Evolutionary conservation across 2,888 invertebrate genomes (phyloP).

Genomic region (Elaeidobius kamerunicus): DNA sequence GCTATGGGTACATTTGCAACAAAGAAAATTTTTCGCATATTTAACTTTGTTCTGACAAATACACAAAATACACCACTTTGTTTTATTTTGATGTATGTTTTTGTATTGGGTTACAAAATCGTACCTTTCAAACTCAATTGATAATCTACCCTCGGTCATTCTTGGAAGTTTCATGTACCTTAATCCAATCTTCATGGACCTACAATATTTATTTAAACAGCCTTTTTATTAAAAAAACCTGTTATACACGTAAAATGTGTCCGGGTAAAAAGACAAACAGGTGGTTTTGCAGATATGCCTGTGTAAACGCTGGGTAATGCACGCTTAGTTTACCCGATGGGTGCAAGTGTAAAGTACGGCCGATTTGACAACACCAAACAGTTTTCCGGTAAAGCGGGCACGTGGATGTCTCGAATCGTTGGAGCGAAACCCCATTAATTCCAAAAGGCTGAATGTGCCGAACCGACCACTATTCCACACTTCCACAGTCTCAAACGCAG

Average conservation of each 20-base stretch:
- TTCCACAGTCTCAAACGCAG: slow-evolving; percentile 19
- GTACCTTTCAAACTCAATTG: no score
- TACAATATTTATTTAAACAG: no score
- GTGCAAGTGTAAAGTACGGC: slow-evolving; percentile 47
- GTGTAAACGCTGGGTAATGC: slow-evolving; percentile 32
- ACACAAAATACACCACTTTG: no score
- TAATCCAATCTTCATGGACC: no score
- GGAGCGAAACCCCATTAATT: slow-evolving; percentile 38
- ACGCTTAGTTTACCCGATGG: slow-evolving; percentile 38
- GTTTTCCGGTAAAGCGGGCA: slow-evolving; percentile 49
- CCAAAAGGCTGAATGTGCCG: slow-evolving; percentile 38
- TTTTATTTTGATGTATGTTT: no score
- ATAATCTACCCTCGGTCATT: no score
- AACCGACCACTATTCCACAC: slow-evolving; percentile 31
- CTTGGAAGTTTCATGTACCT: no score
- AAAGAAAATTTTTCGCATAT: no score
- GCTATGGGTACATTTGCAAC: no score
- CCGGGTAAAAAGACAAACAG: slow-evolving; percentile 22
- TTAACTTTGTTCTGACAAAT: no score
- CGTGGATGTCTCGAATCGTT: slow-evolving; percentile 30
- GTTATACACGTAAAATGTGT: background rate
- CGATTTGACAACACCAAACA: slow-evolving; percentile 51
- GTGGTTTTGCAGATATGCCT: slow-evolving; percentile 16
- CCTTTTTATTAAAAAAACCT: no score
- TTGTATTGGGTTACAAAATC: no score